A percentile compares a stretch with the other conserved stretches of the same genome.
These are phyloP conservation scores for Drosophila trichaetosa DNA, from an alignment of 2,888 invertebrate species.

Conservation along the genomic window DNA sequence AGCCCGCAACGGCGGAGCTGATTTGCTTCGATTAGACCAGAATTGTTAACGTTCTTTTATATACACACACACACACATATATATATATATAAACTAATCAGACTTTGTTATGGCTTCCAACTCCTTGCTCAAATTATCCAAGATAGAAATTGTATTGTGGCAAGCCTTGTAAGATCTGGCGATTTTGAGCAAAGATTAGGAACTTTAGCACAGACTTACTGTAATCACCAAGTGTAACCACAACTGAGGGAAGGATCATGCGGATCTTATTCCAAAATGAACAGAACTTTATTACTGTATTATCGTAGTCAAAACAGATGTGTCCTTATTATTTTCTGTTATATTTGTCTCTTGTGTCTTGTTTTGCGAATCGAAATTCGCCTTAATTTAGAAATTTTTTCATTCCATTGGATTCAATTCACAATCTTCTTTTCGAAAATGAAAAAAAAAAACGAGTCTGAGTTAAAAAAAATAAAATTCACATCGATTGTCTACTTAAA, in stretches of 20 bases:
- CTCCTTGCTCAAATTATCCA: neutral
- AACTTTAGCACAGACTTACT: conserved; percentile 9
- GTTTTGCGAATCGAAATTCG: conserved; percentile 6
- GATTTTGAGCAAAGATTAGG: neutral
- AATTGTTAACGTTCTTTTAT: conserved; percentile 20
- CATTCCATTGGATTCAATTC: conserved; percentile 27
- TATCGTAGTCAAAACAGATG: conserved; percentile 19
- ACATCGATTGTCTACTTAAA: conserved; percentile 3
- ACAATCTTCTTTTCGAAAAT: neutral
- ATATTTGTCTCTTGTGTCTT: neutral
- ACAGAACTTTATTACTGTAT: conserved; percentile 12
- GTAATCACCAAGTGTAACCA: conserved; percentile 29
- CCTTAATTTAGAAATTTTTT: conserved; percentile 4
- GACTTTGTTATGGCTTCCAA: conserved; percentile 4
- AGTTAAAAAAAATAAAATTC: neutral
- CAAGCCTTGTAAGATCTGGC: neutral
- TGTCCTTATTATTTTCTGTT: conserved; percentile 7
- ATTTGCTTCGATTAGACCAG: conserved; percentile 91
- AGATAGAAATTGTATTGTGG: neutral
- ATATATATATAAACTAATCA: neutral
- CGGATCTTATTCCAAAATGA: conserved; percentile 36
- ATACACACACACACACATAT: neutral
- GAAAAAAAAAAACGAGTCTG: neutral
- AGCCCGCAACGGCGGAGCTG: conserved; percentile 90
- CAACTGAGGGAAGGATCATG: neutral